These are phyloP conservation scores for Choloepus hoffmanni DNA, from an alignment of 2,113 vertebrate genomes.

Conservation along the genomic window DNA sequence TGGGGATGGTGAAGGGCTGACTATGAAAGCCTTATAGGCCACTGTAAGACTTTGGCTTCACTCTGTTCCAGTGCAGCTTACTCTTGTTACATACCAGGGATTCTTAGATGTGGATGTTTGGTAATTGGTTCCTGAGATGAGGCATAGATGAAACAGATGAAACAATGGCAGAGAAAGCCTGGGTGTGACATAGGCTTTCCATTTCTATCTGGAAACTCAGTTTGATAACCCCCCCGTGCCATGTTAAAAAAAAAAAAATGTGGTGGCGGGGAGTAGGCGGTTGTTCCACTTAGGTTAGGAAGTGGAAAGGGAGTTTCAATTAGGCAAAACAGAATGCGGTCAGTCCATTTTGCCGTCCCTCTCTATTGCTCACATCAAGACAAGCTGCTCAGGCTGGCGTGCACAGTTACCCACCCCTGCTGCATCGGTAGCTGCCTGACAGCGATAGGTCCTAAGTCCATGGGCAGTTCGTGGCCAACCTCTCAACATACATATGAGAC, in stretches of 20 bases:
- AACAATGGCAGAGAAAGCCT: not conserved
- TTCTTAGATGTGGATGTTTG: not conserved
- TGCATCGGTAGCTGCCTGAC: not conserved
- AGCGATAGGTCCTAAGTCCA: not conserved
- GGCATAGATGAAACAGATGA: not conserved
- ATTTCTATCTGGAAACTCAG: not conserved
- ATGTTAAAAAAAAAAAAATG: not conserved
- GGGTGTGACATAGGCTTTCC: not conserved
- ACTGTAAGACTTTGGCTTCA: not conserved
- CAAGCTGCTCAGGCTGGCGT: not conserved
- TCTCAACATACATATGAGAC: not conserved
- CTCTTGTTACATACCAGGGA: not conserved
- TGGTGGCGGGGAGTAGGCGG: no score
- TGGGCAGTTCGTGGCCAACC: not conserved
- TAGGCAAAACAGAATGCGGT: not conserved
- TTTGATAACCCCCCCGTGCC: not conserved
- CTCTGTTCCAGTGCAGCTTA: not conserved
- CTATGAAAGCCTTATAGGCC: not conserved
- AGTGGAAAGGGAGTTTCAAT: not conserved
- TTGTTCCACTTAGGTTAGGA: no score
- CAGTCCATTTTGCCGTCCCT: not conserved
- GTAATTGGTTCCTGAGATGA: not conserved
- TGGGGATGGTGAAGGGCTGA: not conserved
- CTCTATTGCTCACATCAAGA: not conserved
- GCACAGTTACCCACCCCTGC: rapidly evolving